A percentile compares a stretch with the other conserved stretches of the same genome.
These are phyloP conservation scores for Molanna angustata DNA, from an alignment of 2,888 invertebrate genomes.

Conservation along the genomic window DNA sequence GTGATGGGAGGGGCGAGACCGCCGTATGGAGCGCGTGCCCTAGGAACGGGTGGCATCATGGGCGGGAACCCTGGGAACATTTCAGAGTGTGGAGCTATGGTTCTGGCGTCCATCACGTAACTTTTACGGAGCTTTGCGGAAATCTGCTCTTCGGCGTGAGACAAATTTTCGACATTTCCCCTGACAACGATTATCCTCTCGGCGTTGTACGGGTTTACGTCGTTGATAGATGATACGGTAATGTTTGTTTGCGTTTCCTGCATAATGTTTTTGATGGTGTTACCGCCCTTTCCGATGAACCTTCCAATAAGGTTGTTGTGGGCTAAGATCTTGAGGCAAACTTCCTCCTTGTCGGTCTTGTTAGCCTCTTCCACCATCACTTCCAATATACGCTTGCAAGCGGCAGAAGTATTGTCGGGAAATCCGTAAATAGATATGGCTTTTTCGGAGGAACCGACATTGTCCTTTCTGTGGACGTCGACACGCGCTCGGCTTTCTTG, in stretches of 20 bases:
- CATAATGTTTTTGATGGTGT: constrained; percentile 97
- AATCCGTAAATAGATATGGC: constrained; percentile 96
- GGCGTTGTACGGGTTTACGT: constrained; percentile 90
- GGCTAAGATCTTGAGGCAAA: constrained; percentile 87
- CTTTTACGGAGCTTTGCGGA: constrained; percentile 93
- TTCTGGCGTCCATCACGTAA: constrained; percentile 85
- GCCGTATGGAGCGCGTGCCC: background rate
- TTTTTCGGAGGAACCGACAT: constrained; percentile 83
- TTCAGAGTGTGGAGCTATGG: constrained; percentile 28
- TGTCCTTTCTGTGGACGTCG: constrained; percentile 91
- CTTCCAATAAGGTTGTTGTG: constrained; percentile 97
- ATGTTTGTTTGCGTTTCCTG: constrained; percentile 96
- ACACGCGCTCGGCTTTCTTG: constrained; percentile 88
- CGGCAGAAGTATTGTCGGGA: constrained; percentile 96
- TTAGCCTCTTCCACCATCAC: constrained; percentile 97
- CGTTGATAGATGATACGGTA: constrained; percentile 92
- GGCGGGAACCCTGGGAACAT: background rate
- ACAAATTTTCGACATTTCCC: constrained; percentile 86
- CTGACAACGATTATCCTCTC: constrained; percentile 96
- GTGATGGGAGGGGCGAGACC: background rate
- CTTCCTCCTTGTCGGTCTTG: constrained; percentile 84
- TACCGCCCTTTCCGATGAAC: constrained; percentile 95
- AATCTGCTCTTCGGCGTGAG: constrained; percentile 88
- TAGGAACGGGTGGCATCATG: background rate
- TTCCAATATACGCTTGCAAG: constrained; percentile 95